Evolutionary conservation across 2,113 vertebrate species (phyloP).

Genomic region (Prolemur simus): DNA sequence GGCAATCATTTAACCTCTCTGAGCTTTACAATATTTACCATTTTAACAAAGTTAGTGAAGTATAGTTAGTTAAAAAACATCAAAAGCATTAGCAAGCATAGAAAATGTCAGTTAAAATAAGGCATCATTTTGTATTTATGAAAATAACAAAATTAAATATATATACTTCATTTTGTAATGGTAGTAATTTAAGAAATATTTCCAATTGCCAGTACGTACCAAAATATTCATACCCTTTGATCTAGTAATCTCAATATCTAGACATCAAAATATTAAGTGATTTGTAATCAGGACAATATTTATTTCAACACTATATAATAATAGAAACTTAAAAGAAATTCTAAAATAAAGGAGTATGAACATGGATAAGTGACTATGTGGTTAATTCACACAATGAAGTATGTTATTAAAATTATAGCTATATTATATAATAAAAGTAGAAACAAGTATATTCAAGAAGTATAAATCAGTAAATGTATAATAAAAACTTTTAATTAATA

Average conservation of each 20-base stretch:
- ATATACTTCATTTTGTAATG: not conserved
- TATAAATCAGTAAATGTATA: not conserved
- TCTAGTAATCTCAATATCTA: not conserved
- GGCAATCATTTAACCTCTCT: not conserved
- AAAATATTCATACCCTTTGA: not conserved
- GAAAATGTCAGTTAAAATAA: not conserved
- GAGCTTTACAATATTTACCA: not conserved
- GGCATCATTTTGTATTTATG: not conserved
- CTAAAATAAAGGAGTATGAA: not conserved
- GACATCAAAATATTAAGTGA: not conserved
- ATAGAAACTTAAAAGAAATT: not conserved
- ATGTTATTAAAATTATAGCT: not conserved
- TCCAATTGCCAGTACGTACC: not conserved
- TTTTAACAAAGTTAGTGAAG: not conserved
- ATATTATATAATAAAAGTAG: not conserved
- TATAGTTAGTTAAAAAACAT: not conserved
- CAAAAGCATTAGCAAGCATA: not conserved
- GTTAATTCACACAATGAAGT: not conserved
- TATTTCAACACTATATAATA: not conserved
- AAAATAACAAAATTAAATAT: not conserved
- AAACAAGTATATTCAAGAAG: not conserved
- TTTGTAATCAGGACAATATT: not conserved
- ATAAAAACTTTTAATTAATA: not conserved
- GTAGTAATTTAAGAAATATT: not conserved
- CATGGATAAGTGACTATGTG: not conserved